phyloP scores from a whole-genome alignment of 2,113 vertebrate genomes.

The Dipodomys merriami region DNA sequence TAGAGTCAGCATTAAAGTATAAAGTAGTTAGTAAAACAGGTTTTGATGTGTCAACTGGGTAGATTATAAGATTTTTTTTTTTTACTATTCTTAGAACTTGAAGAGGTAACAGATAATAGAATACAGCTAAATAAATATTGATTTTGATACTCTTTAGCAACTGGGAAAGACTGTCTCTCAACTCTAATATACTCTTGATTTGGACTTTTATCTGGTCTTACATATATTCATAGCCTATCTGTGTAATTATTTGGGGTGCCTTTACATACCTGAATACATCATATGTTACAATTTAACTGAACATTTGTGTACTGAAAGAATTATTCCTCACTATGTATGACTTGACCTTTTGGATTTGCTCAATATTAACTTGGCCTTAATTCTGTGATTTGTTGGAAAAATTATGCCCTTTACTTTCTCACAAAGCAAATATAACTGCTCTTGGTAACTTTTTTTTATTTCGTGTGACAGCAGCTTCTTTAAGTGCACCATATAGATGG shows the following conservation, averaged over 20 bases:
- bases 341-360: conserved; percentile 19
- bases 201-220: not conserved
- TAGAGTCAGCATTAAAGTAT: not conserved
- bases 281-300: not conserved
- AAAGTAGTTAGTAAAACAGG: too few relatives aligned
- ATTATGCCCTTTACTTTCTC: not conserved
- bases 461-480: too few relatives aligned
- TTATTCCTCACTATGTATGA: not conserved
- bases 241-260: not conserved
- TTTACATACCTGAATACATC: not conserved
- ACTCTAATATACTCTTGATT: not conserved
- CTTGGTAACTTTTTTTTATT: not conserved
- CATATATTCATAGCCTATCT: not conserved
- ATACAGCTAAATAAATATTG: not conserved
- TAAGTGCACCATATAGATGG: too few relatives aligned
- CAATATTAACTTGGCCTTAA: not conserved
- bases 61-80: not conserved
- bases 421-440: not conserved
- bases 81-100: conserved; percentile 40
- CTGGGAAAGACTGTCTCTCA: not conserved
- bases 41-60: not conserved
- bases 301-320: not conserved
- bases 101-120: not conserved
- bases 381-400: not conserved
- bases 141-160: conserved; percentile 20